These are phyloP conservation scores for Philhelius pedissequus DNA, from an alignment of 2,888 invertebrate species.

Conservation along the genomic window DNA sequence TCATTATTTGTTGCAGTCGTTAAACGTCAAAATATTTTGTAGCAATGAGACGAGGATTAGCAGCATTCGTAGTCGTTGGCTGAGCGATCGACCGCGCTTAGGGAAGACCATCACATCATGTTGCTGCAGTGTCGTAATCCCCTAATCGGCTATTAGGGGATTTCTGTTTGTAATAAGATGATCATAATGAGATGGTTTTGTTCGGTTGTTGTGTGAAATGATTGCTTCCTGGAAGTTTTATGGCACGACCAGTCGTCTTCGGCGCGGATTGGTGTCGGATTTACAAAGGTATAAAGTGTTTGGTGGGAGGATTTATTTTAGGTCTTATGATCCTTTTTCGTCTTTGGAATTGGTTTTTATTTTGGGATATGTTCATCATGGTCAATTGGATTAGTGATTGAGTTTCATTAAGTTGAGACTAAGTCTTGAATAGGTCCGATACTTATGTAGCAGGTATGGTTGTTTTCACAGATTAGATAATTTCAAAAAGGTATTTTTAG, in stretches of 20 bases:
- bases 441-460: background rate
- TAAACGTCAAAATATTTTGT: slow-evolving; percentile 68
- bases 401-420: background rate
- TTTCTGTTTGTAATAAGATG: slow-evolving; percentile 55
- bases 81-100: background rate
- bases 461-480: background rate
- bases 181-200: slow-evolving; percentile 36
- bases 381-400: background rate
- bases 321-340: background rate
- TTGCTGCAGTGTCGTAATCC: slow-evolving; percentile 38
- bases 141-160: slow-evolving; percentile 68
- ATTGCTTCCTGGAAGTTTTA: slow-evolving; percentile 25
- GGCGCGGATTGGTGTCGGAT: background rate
- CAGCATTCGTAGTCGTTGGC: slow-evolving; percentile 50
- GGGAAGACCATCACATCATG: background rate
- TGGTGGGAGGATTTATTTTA: slow-evolving; percentile 5
- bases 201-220: slow-evolving; percentile 30
- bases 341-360: background rate
- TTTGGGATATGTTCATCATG: background rate
- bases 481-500: background rate
- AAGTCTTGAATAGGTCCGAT: background rate
- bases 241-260: background rate
- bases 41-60: slow-evolving; percentile 59
- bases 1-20: slow-evolving; percentile 64
- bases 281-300: slow-evolving; percentile 18